Evolutionary conservation across 1,140 invertebrate genomes (phyloP), one percentile per base, ranked within the genome.

Genomic region (Cyphomyrmex costatus): DNA sequence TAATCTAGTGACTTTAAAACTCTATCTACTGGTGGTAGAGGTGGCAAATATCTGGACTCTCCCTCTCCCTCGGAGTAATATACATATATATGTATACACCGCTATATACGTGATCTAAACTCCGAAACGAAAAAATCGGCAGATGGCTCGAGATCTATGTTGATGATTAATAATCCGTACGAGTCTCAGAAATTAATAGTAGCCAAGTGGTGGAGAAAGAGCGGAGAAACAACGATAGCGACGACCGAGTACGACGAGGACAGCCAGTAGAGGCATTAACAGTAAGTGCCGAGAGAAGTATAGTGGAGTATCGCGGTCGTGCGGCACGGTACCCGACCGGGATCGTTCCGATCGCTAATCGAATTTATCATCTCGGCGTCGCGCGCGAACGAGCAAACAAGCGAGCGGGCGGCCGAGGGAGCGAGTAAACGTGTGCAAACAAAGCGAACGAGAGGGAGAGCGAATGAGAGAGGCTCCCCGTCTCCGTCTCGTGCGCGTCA

Each of bases 91-190:
- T 42, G 2, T 63, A 24, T 53, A 19, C 53, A 24, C 51, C 78
- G 68, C 49, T 83, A 53, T 86, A 49, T 74, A 46, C 86, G 86
- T 90, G 89, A 88, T 86, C 89, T 90, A 88, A 90, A 90, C 90
- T 82, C 78, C 80, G 85, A 91, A 91, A 88, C 89, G 88, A 91
- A 93, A 93, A 93, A 90, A 94, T 93, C 91, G 93, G 93, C 93
- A 94, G 93, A 94, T 94, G 93, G 92, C 92, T 91, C 79, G 91
- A 92, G 90, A 92, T 89, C 90, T 83, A 93, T 93, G 92, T 94
- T 93, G 68, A 93, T 93, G 92, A 93, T 92, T 93, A 88, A 92
- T 92, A 86, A 87, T 92, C 86, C 65, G 66, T 53, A 68, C 36
- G 65, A 90, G 74, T 92, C 79, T 53, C 7, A 56, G 63, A 90